Evolutionary conservation across 2,888 invertebrate genomes (phyloP), one percentile per base, ranked within the genome.

Genomic region (Cantharis nigra): DNA sequence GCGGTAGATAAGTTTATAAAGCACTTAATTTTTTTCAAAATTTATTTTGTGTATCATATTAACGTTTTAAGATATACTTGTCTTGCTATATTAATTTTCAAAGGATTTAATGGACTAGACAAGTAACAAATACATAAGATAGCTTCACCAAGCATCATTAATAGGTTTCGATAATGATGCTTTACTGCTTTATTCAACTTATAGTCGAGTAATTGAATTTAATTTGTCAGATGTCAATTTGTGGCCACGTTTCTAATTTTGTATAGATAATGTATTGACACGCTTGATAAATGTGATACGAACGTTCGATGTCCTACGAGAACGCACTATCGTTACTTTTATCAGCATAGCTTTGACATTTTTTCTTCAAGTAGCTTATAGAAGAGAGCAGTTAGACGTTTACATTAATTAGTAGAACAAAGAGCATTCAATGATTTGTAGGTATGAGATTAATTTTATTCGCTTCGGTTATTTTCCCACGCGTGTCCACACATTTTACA

Each of bases 401-500:
- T 70, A 71, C 72, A 70, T 75, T 78, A 78, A 78, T 78, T 78
- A 78, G 75, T 78, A 75, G 79, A 81, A 84, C 83, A 80, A 84
- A 82, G 83, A 82, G 82, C 79, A 80, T 80, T 77, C 75, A 79
- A 83, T 83, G 83, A 84, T 84, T 83, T 81, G 82, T 82, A 77
- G 77, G 80, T 80, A 81, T 79, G 80, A 78, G 78, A 80, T 82
- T 80, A 81, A 82, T 83, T 84, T 83, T 80, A 83, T 84, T 82
- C 83, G 82, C 81, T 80, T 80, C 81, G 82, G 81, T 78, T 82
- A 82, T 84, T 85, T 86, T 86, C 85, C 85, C 85, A 85, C 85
- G 85, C 83, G 84, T 83, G 84, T 84, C 84, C 82, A 84, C 84
- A 85, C 83, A 84, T 84, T 84, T 85, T 82, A 85, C 84, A 84